Conservation (phyloP, 1,140 invertebrate genomes). For the Heliconius hewitsoni region DNA sequence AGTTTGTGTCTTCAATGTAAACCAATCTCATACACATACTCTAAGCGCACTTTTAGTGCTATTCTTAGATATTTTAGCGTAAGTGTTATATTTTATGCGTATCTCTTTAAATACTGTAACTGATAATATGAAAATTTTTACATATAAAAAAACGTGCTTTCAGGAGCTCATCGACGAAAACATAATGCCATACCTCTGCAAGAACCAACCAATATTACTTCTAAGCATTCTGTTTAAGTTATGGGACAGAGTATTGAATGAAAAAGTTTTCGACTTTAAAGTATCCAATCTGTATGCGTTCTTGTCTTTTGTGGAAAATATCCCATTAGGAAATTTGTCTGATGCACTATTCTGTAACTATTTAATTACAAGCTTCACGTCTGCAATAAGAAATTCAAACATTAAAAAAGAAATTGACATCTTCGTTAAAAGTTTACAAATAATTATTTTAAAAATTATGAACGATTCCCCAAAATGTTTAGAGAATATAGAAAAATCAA, state of each 20-base stretch:
- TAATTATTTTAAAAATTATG: constrained; percentile 52
- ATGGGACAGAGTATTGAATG: constrained; percentile 59
- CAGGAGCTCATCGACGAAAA: constrained; percentile 64
- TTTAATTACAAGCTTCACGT: constrained; percentile 54
- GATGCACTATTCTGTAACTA: constrained; percentile 69
- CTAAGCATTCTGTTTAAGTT: constrained; percentile 65
- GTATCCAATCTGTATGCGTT: constrained; percentile 59
- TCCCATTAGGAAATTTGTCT: constrained; percentile 55
- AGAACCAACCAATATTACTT: constrained; percentile 65
- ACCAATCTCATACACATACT: constrained; percentile 50
- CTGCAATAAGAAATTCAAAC: constrained; percentile 55
- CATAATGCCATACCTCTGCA: constrained; percentile 67
- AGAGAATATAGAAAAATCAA: constrained; percentile 46
- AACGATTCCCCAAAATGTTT: constrained; percentile 39
- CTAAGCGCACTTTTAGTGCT: constrained; percentile 58
- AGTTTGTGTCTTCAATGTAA: constrained; percentile 43
- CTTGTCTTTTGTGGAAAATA: constrained; percentile 57
- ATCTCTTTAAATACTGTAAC: background rate
- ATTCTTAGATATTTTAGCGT: constrained; percentile 71
- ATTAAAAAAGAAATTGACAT: constrained; percentile 47
- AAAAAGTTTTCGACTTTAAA: constrained; percentile 60
- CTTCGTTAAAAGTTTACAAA: constrained; percentile 49
- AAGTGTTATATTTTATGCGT: constrained; percentile 34
- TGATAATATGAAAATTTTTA: background rate
- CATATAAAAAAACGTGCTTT: constrained; percentile 40